A percentile compares a stretch with the other conserved stretches of the same genome.
These are phyloP conservation scores for Brachionus angularis DNA, from an alignment of 1,140 invertebrate genomes.

Conservation along the genomic window DNA sequence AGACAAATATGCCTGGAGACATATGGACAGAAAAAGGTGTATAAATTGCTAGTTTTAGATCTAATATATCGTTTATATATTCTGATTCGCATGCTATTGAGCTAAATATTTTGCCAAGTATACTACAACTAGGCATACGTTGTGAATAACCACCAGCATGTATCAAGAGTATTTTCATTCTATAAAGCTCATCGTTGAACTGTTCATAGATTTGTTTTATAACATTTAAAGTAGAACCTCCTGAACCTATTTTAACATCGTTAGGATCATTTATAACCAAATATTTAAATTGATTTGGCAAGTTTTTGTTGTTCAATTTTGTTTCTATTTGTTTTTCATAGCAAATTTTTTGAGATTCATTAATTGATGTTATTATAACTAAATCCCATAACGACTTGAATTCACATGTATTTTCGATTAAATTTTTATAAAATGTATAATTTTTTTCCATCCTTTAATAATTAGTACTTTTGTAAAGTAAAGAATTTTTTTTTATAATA, in stretches of 20 bases:
- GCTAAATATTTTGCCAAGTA: constrained; percentile 59
- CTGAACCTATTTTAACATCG: constrained; percentile 45
- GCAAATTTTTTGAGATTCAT: constrained; percentile 53
- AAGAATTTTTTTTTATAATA: too few species aligned
- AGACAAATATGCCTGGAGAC: constrained; percentile 58
- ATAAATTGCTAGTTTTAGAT: constrained; percentile 59
- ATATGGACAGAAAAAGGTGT: constrained; percentile 57
- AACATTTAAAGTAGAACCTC: constrained; percentile 57
- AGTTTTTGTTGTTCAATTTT: constrained; percentile 49
- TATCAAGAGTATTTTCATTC: constrained; percentile 55
- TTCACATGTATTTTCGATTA: constrained; percentile 45
- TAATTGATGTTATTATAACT: constrained; percentile 56
- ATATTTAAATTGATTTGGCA: constrained; percentile 48
- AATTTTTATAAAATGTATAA: constrained; percentile 12
- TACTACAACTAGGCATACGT: constrained; percentile 57
- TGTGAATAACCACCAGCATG: constrained; percentile 61
- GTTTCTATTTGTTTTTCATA: constrained; percentile 54
- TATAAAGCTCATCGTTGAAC: constrained; percentile 42
- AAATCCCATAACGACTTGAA: constrained; percentile 61
- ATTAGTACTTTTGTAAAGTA: too few species aligned
- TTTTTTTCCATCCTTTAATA: not conserved
- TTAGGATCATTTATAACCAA: constrained; percentile 16
- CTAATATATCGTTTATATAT: constrained; percentile 49
- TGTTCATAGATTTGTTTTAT: constrained; percentile 48
- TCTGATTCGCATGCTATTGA: constrained; percentile 51